Percentiles rank a stretch among this genome's conserved stretches.
These are phyloP conservation scores for Coelopa frigida DNA, from an alignment of 1,140 invertebrate species.

Conservation along the genomic window DNA sequence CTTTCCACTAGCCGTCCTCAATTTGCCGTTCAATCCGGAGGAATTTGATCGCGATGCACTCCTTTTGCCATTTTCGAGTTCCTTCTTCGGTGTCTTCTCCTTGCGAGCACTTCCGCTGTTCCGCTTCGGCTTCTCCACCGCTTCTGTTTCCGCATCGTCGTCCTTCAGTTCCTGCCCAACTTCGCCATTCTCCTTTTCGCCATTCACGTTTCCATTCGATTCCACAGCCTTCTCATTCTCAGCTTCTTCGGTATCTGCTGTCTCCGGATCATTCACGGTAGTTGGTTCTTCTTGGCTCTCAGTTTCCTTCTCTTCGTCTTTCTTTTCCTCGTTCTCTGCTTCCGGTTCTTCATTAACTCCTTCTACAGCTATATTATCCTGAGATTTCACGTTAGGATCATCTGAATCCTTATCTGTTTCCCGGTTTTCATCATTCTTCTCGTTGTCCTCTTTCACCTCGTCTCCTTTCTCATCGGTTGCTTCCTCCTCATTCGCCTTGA, in stretches of 20 bases:
- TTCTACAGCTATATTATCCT: not conserved
- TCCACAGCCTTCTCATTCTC: not conserved
- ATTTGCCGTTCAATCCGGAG: no score
- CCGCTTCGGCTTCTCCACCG: not conserved
- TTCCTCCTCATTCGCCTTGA: not conserved
- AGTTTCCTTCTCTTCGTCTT: not conserved
- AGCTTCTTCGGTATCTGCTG: slow-evolving; percentile 11
- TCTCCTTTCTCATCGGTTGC: slow-evolving; percentile 4
- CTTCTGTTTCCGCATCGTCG: slow-evolving; percentile 8
- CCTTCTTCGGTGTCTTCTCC: not conserved
- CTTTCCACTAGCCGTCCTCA: no score
- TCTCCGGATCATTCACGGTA: slow-evolving; percentile 14
- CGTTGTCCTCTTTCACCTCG: not conserved
- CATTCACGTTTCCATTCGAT: not conserved
- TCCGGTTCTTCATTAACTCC: slow-evolving; percentile 14
- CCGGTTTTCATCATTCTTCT: not conserved
- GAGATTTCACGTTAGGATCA: not conserved
- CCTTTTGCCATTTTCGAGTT: no score
- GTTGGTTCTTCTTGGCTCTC: not conserved
- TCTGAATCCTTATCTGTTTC: not conserved
- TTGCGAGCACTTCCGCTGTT: not conserved
- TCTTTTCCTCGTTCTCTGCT: not conserved
- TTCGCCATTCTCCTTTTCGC: slow-evolving; percentile 13
- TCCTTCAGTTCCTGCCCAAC: slow-evolving; percentile 8
- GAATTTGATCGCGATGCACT: no score